phyloP scores from a whole-genome alignment of 1,140 invertebrate species.

The Homarus americanus region DNA sequence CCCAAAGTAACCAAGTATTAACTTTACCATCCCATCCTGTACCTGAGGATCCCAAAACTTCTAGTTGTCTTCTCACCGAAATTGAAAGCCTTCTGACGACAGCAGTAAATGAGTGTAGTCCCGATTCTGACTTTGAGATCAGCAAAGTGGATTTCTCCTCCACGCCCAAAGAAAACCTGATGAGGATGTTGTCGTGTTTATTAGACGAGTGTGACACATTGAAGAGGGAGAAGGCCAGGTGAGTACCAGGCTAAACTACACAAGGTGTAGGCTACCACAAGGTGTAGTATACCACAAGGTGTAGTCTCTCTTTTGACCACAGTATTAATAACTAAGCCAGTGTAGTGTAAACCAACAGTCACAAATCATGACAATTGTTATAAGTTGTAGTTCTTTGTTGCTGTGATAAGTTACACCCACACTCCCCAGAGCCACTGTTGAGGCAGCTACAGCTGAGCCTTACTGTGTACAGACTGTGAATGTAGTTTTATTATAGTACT shows the following conservation, averaged over 20 bases:
- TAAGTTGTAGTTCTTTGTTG: no score
- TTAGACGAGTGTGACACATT: conserved; percentile 57
- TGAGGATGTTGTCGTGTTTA: conserved; percentile 50
- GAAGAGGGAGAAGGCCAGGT: conserved; percentile 61
- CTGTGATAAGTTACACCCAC: no score
- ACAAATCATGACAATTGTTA: no score
- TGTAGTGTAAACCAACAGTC: no score
- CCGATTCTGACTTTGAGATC: conserved; percentile 37
- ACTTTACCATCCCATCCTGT: neutral
- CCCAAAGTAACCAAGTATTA: neutral
- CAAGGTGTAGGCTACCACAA: no score
- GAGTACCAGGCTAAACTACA: conserved; percentile 50
- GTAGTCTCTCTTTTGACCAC: no score
- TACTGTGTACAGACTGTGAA: no score
- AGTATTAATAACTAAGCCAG: no score
- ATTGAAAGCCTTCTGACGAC: conserved; percentile 30
- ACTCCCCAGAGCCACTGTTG: no score
- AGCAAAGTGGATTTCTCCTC: conserved; percentile 47
- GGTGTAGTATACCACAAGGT: no score
- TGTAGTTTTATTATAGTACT: no score
- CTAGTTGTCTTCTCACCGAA: conserved; percentile 25
- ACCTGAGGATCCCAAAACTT: conserved; percentile 4
- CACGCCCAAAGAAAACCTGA: conserved; percentile 57
- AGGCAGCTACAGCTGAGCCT: no score
- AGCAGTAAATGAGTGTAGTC: conserved; percentile 1